A percentile compares a stretch with the other conserved stretches of the same genome.
Evolutionary conservation across 1,140 invertebrate species (phyloP).

Genomic region (Papilio aristodemus): DNA sequence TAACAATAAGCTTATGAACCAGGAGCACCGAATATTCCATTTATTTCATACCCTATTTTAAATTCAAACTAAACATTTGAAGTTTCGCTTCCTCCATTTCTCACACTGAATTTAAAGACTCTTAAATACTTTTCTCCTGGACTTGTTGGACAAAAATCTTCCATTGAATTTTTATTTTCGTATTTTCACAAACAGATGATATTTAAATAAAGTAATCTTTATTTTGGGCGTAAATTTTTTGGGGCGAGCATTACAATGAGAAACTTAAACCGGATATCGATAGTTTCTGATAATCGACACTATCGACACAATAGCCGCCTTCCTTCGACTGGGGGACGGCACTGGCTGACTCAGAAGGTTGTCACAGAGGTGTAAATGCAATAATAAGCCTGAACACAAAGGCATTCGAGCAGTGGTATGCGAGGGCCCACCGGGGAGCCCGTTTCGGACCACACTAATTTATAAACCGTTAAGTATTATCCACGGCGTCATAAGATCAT

Average conservation of each 20-base stretch:
- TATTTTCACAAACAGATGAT: not conserved
- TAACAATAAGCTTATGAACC: too few relatives aligned
- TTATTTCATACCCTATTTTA: too few relatives aligned
- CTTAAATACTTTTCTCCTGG: too few relatives aligned
- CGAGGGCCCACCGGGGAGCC: slow-evolving; percentile 46
- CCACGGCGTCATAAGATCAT: slow-evolving; percentile 46
- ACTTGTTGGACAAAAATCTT: too few relatives aligned
- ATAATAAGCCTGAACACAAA: slow-evolving; percentile 53
- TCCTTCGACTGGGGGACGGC: not conserved
- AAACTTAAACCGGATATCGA: slow-evolving; percentile 26
- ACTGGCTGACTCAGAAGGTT: not conserved
- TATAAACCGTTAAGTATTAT: slow-evolving; percentile 61
- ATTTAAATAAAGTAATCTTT: not conserved
- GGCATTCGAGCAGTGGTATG: slow-evolving; percentile 44
- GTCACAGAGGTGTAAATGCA: slow-evolving; percentile 56
- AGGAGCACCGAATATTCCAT: too few relatives aligned
- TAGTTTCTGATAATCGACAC: slow-evolving; percentile 42
- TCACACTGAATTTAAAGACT: too few relatives aligned
- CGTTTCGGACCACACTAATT: slow-evolving; percentile 44
- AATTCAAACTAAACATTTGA: too few relatives aligned
- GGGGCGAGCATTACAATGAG: not conserved
- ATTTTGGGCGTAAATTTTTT: not conserved
- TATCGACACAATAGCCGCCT: slow-evolving; percentile 32
- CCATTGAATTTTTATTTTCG: not conserved
- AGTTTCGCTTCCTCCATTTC: too few relatives aligned